These are phyloP conservation scores for Epicampocera succincta DNA, from an alignment of 2,888 invertebrate species.

Conservation along the genomic window DNA sequence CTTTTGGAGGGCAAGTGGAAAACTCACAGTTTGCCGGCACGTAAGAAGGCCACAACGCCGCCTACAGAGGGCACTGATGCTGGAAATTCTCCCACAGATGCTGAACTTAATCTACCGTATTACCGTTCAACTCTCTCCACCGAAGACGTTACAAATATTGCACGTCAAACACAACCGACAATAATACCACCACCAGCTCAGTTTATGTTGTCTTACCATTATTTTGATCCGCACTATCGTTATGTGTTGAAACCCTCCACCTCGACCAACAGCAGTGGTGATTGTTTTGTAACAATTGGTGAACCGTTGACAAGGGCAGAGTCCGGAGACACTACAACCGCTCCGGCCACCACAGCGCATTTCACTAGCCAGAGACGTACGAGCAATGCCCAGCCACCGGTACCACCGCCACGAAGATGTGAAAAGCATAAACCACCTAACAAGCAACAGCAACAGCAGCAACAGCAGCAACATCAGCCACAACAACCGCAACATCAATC, in stretches of 20 bases:
- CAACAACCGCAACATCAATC: constrained; percentile 62
- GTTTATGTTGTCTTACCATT: constrained; percentile 85
- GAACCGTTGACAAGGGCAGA: constrained; percentile 86
- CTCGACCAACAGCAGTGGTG: constrained; percentile 86
- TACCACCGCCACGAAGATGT: constrained; percentile 79
- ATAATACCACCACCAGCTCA: constrained; percentile 82
- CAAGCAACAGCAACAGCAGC: constrained; percentile 69
- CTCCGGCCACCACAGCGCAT: constrained; percentile 45
- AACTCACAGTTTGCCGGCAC: constrained; percentile 92
- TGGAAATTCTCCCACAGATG: constrained; percentile 83
- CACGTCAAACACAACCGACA: constrained; percentile 79
- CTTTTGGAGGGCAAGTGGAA: constrained; percentile 93
- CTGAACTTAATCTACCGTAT: constrained; percentile 82
- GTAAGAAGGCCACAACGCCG: constrained; percentile 88
- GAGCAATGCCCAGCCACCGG: constrained; percentile 75
- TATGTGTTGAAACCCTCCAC: constrained; percentile 87
- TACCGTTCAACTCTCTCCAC: constrained; percentile 91
- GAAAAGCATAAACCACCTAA: constrained; percentile 79
- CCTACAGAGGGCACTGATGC: constrained; percentile 82
- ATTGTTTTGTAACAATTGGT: constrained; percentile 88
- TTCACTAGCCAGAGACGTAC: constrained; percentile 70
- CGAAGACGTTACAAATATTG: constrained; percentile 86
- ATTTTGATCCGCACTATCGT: constrained; percentile 88
- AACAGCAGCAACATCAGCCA: constrained; percentile 65
- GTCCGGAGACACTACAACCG: constrained; percentile 78